Conservation (phyloP, 1,140 invertebrate genomes). For the Pectinophora gossypiella region DNA sequence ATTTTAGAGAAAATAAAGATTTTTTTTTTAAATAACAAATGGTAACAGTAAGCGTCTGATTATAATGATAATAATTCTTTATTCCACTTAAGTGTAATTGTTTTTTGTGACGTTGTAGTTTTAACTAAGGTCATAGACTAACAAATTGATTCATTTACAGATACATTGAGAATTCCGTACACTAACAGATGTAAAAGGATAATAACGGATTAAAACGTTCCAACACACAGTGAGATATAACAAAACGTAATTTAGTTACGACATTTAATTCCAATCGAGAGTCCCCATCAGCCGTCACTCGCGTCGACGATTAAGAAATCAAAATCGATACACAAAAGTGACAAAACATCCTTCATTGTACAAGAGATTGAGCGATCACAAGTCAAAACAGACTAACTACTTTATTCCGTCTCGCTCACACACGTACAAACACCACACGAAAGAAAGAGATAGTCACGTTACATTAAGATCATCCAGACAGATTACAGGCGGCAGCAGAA, state of each 20-base stretch:
- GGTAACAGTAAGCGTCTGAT: too few species aligned
- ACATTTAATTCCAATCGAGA: constrained; percentile 3
- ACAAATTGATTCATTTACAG: too few species aligned
- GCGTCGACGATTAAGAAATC: not conserved
- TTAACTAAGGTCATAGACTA: too few species aligned
- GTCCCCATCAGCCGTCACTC: not conserved
- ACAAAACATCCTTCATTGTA: constrained; percentile 2
- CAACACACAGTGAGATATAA: too few species aligned
- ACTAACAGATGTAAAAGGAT: too few species aligned
- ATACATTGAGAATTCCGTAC: too few species aligned
- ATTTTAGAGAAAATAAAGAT: too few species aligned
- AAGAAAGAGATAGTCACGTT: not conserved
- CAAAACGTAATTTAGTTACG: not conserved
- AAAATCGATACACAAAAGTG: constrained; percentile 2
- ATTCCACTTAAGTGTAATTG: too few species aligned
- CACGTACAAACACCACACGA: not conserved
- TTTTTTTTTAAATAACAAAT: too few species aligned
- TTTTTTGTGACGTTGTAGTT: too few species aligned
- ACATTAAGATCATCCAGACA: not conserved
- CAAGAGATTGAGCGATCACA: not conserved
- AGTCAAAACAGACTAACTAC: constrained; percentile 3
- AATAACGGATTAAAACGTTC: too few species aligned
- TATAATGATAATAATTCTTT: too few species aligned
- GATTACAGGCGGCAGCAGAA: constrained; percentile 2
- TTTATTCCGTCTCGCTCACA: not conserved